phyloP scores from a whole-genome alignment of 2,113 vertebrate genomes.

The Haliaeetus leucogaster region DNA sequence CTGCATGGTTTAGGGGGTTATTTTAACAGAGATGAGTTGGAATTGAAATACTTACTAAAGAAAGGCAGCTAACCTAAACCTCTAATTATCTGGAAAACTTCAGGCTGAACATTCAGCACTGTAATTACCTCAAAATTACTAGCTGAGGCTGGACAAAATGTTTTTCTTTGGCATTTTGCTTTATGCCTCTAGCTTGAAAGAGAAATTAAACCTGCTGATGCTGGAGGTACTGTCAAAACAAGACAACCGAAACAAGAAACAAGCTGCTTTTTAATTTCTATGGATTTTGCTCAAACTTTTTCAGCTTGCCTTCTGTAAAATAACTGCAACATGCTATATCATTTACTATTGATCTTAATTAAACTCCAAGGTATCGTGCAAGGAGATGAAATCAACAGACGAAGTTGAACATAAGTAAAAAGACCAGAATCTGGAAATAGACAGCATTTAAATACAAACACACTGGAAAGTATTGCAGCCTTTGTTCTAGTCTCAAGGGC shows the following conservation, averaged over 20 bases:
- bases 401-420: background rate
- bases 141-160: constrained; percentile 17
- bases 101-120: background rate
- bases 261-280: constrained; percentile 16
- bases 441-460: background rate
- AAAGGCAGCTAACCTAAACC: constrained; percentile 3
- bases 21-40: background rate
- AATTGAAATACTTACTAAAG: background rate
- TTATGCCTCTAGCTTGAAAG: background rate
- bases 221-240: constrained; percentile 38
- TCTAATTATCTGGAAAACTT: constrained; percentile 39
- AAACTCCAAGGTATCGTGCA: background rate
- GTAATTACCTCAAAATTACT: constrained; percentile 44
- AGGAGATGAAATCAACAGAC: background rate
- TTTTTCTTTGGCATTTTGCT: constrained; percentile 19
- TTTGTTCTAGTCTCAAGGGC: background rate
- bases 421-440: background rate
- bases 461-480: background rate
- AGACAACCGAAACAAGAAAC: background rate
- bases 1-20: background rate
- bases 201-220: constrained; percentile 8
- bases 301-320: background rate
- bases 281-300: background rate
- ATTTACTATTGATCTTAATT: background rate
- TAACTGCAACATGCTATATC: background rate